A percentile compares a stretch with the other conserved stretches of the same genome.
Conservation (phyloP, 2,888 invertebrate genomes). For the Rhopalosiphum nymphaeae region DNA sequence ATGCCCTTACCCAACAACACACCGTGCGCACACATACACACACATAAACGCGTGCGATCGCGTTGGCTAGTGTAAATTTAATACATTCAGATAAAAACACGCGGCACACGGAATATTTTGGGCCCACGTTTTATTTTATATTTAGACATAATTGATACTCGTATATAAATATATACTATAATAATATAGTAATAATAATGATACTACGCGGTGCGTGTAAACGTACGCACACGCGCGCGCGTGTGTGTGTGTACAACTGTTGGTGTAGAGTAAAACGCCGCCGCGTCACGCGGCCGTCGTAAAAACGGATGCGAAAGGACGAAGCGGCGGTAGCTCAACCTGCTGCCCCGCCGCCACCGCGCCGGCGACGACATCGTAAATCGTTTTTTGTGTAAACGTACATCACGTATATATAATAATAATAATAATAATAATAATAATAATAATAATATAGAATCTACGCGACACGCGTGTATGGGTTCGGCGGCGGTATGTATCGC, state of each 20-base stretch:
- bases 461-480: neutral
- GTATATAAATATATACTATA: neutral
- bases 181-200: conserved; percentile 8
- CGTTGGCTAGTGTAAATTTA: conserved; percentile 41
- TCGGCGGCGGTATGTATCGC: neutral
- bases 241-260: neutral
- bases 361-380: neutral
- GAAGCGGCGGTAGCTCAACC: neutral
- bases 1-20: conserved; percentile 63
- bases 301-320: conserved; percentile 29
- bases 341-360: neutral
- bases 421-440: neutral
- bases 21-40: neutral
- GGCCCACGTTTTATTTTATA: conserved; percentile 55
- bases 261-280: conserved; percentile 12
- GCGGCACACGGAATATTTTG: conserved; percentile 38
- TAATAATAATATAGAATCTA: neutral
- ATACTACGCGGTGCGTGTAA: neutral
- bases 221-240: neutral
- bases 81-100: conserved; percentile 48
- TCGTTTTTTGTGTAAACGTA: conserved; percentile 1
- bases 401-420: neutral
- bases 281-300: neutral
- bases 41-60: neutral
- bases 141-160: conserved; percentile 39